These are phyloP conservation scores for Drosophila aff. DNA, from an alignment of 1,140 invertebrate species.

Conservation along the genomic window DNA sequence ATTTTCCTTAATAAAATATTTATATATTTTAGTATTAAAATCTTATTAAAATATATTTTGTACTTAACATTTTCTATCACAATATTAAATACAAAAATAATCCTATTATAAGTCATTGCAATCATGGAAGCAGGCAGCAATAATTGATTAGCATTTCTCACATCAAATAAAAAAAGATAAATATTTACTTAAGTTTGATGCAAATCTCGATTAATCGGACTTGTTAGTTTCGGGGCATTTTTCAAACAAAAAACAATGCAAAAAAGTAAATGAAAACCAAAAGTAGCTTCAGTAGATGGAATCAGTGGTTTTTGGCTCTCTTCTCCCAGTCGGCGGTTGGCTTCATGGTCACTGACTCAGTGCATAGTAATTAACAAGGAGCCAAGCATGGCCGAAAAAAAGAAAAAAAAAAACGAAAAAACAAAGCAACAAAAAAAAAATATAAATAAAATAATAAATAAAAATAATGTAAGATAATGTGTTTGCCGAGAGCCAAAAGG, in stretches of 20 bases:
- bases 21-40: not conserved
- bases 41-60: not conserved
- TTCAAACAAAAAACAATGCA: not conserved
- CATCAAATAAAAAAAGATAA: not conserved
- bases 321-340: slow-evolving; percentile 29
- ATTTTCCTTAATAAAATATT: not conserved
- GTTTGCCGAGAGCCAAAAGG: slow-evolving; percentile 24
- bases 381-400: slow-evolving; percentile 21
- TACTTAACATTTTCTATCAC: not conserved
- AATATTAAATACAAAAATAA: not conserved
- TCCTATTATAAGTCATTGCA: not conserved
- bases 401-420: slow-evolving; percentile 5
- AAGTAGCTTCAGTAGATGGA: slow-evolving; percentile 15
- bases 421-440: slow-evolving; percentile 6
- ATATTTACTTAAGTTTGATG: too few species aligned
- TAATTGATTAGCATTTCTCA: not conserved
- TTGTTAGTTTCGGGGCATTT: not conserved
- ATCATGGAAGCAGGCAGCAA: not conserved
- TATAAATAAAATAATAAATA: slow-evolving; percentile 6
- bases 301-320: slow-evolving; percentile 10
- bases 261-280: not conserved
- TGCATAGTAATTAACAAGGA: slow-evolving; percentile 74
- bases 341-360: slow-evolving; percentile 79
- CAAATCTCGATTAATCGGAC: not conserved
- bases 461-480: slow-evolving; percentile 16